These are phyloP conservation scores for Oreochromis aureus DNA, from an alignment of 2,113 vertebrate species.

Conservation along the genomic window DNA sequence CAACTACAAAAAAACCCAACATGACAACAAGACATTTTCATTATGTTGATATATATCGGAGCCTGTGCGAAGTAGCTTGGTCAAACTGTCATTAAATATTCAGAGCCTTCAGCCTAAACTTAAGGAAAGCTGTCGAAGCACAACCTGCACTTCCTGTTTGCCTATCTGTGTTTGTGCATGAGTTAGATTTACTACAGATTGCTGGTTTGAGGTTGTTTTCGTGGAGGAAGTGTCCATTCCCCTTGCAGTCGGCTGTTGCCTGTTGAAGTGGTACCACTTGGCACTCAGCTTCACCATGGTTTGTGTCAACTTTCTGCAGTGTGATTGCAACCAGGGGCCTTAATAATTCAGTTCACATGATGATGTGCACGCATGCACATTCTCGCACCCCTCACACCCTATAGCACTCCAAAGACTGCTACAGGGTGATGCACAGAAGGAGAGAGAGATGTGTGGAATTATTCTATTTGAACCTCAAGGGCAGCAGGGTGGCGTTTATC, in stretches of 20 bases:
- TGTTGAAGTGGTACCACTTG: not conserved
- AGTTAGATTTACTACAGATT: not conserved
- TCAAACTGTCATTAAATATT: not conserved
- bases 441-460: slow-evolving; percentile 4
- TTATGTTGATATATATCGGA: not conserved
- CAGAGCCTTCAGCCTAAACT: not conserved
- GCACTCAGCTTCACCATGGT: not conserved
- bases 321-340: not conserved
- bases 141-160: not conserved
- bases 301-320: not conserved
- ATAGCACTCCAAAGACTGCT: not conserved
- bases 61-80: not conserved
- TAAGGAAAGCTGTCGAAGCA: not conserved
- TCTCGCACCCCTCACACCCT: not conserved
- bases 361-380: not conserved
- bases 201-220: not conserved
- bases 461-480: slow-evolving; percentile 20
- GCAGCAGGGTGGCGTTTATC: slow-evolving; percentile 8
- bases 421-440: not conserved
- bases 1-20: not conserved
- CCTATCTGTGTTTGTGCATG: not conserved
- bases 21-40: not conserved
- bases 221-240: slow-evolving; percentile 15
- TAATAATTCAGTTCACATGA: not conserved
- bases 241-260: not conserved